Percentiles rank a stretch among this genome's conserved stretches.
Conservation (phyloP, 2,113 vertebrate species). For the Vanacampus margaritifer region DNA sequence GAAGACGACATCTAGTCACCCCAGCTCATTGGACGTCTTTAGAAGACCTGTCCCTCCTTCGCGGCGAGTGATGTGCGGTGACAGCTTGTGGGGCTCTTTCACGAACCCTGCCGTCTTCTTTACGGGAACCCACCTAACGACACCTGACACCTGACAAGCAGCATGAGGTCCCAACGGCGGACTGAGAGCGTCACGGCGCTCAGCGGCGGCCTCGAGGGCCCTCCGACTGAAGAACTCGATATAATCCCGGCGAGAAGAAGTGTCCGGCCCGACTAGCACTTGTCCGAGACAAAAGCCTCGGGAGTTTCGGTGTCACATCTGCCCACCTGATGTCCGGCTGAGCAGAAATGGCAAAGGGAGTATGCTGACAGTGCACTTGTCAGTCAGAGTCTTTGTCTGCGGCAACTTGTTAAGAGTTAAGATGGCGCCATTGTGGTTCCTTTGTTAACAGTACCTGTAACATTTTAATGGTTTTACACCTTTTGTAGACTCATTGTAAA, state of each 20-base stretch:
- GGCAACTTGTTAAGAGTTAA: background rate
- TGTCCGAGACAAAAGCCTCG: background rate
- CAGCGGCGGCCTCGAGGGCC: background rate
- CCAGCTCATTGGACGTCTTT: background rate
- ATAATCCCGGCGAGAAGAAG: background rate
- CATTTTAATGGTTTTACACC: too few relatives aligned
- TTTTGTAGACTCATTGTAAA: too few relatives aligned
- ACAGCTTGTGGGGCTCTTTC: conserved; percentile 41
- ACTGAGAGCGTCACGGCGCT: conserved; percentile 21
- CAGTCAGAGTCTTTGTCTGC: background rate
- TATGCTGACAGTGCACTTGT: background rate
- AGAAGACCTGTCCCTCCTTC: background rate
- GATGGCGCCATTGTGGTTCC: too few relatives aligned
- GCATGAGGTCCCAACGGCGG: conserved; percentile 56
- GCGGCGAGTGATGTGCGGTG: background rate
- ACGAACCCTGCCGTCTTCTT: conserved; percentile 56
- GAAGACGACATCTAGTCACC: background rate
- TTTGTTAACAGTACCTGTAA: too few relatives aligned
- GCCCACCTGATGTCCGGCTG: background rate
- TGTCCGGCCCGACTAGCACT: background rate
- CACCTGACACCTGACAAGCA: conserved; percentile 70
- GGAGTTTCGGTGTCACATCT: background rate
- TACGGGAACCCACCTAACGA: conserved; percentile 46
- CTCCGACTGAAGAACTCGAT: background rate
- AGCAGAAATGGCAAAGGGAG: background rate